Percentiles rank a stretch among this genome's conserved stretches.
Evolutionary conservation across 2,888 invertebrate species (phyloP).

Genomic region (Allolobophora icterica): DNA sequence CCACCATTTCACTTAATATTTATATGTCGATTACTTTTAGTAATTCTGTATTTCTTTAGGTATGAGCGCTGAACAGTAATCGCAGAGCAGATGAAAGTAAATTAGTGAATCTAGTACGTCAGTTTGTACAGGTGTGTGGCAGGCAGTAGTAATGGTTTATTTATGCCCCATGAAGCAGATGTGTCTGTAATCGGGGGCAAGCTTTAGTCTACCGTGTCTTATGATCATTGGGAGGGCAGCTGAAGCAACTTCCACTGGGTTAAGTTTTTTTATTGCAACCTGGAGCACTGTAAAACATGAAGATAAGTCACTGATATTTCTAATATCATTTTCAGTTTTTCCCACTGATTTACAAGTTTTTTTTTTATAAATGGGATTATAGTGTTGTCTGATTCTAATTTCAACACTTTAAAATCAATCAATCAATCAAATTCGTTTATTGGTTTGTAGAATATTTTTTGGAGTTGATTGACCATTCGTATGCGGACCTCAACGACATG

Average conservation of each 20-base stretch:
- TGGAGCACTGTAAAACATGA: background rate
- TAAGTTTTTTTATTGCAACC: background rate
- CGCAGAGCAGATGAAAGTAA: too few relatives aligned
- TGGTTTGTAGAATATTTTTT: constrained; percentile 82
- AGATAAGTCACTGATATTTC: background rate
- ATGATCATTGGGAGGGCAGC: background rate
- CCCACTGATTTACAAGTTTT: background rate
- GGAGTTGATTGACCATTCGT: constrained; percentile 81
- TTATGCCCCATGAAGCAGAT: background rate
- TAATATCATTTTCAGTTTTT: background rate
- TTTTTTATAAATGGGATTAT: background rate
- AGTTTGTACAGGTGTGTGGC: background rate
- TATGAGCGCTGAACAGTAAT: too few relatives aligned
- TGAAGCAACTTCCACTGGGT: background rate
- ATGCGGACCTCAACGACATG: constrained; percentile 89
- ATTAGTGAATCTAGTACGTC: background rate
- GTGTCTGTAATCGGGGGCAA: background rate
- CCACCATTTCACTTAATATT: too few relatives aligned
- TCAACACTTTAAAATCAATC: background rate
- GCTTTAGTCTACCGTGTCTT: background rate
- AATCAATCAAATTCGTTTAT: too few relatives aligned
- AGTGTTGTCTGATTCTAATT: background rate
- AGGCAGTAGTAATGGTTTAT: background rate
- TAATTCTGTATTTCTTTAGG: too few relatives aligned
- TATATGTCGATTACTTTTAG: too few relatives aligned